Evolutionary conservation across 2,797 vertebrate species (phyloP).

Genomic region (Megalops cyprinoides): DNA sequence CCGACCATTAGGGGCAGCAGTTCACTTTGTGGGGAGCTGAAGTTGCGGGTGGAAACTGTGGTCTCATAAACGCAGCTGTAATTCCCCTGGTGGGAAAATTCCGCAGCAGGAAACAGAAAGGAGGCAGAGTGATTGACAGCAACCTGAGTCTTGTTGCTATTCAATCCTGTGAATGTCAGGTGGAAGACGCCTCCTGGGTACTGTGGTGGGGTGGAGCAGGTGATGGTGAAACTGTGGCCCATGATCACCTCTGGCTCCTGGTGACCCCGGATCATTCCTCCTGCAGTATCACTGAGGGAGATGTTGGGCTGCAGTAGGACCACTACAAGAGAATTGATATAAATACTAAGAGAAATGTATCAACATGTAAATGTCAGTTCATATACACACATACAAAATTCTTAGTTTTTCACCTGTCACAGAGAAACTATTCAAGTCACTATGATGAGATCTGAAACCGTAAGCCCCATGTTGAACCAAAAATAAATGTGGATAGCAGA

Average conservation of each 20-base stretch:
- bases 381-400: too few relatives aligned
- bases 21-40: slow-evolving; percentile 47
- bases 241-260: slow-evolving; percentile 55
- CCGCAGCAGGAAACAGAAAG: slow-evolving; percentile 56
- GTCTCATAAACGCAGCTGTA: slow-evolving; percentile 65
- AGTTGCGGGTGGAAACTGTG: slow-evolving; percentile 59
- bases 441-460: too few relatives aligned
- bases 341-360: too few relatives aligned
- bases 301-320: slow-evolving; percentile 63
- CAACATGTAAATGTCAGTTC: too few relatives aligned
- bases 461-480: too few relatives aligned
- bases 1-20: slow-evolving; percentile 27
- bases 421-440: too few relatives aligned
- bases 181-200: slow-evolving; percentile 61
- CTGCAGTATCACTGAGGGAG: slow-evolving; percentile 55
- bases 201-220: slow-evolving; percentile 60
- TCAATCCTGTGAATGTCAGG: slow-evolving; percentile 48
- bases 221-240: slow-evolving; percentile 64
- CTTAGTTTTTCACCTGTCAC: neutral
- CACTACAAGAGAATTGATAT: slow-evolving; percentile 54
- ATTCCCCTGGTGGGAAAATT: slow-evolving; percentile 55
- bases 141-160: slow-evolving; percentile 20
- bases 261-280: slow-evolving; percentile 56
- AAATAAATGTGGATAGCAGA: too few relatives aligned
- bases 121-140: slow-evolving; percentile 56